phyloP scores from a whole-genome alignment of 2,797 vertebrate species.

The Notamacropus eugenii region DNA sequence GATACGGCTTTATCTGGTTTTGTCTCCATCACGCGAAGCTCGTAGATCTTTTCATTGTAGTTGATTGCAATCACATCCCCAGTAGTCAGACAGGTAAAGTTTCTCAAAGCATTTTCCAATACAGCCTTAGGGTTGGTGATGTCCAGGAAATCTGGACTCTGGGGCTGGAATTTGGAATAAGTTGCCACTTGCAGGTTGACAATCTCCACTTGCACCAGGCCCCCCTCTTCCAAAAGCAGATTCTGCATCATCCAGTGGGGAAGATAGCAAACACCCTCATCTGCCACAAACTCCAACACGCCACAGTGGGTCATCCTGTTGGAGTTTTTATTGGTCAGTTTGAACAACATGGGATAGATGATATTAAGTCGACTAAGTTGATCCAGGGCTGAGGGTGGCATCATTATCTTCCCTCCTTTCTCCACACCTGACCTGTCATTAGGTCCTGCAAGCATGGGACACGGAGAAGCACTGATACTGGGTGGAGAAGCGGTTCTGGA shows the following conservation, averaged over 20 bases:
- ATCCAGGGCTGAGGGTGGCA: too few species aligned
- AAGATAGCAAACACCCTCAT: slow-evolving; percentile 98
- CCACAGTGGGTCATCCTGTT: slow-evolving; percentile 99
- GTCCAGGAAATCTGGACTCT: slow-evolving; percentile 98
- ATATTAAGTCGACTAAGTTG: slow-evolving; percentile 92
- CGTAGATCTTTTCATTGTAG: slow-evolving; percentile 99
- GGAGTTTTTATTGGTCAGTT: slow-evolving; percentile 98
- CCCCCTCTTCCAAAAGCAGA: slow-evolving; percentile 96
- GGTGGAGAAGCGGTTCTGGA: too few species aligned
- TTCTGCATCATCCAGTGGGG: slow-evolving; percentile 99
- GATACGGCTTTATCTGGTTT: slow-evolving; percentile 99
- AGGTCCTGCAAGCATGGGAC: too few species aligned
- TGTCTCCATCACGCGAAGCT: slow-evolving; percentile 98
- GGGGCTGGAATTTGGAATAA: slow-evolving; percentile 99
- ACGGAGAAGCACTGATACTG: too few species aligned
- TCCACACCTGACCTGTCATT: too few species aligned
- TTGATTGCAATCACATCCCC: slow-evolving; percentile 99
- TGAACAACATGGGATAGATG: slow-evolving; percentile 99
- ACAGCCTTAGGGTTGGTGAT: slow-evolving; percentile 99
- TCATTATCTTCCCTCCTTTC: too few species aligned
- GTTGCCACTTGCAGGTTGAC: slow-evolving; percentile 99
- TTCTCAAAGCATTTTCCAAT: slow-evolving; percentile 97
- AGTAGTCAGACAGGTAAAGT: slow-evolving; percentile 97
- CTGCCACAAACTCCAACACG: slow-evolving; percentile 98
- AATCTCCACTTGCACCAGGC: slow-evolving; percentile 98